Evolutionary conservation across 2,113 vertebrate genomes (phyloP), one percentile per base, ranked within the genome.

Genomic region (Bujurquina vittata): DNA sequence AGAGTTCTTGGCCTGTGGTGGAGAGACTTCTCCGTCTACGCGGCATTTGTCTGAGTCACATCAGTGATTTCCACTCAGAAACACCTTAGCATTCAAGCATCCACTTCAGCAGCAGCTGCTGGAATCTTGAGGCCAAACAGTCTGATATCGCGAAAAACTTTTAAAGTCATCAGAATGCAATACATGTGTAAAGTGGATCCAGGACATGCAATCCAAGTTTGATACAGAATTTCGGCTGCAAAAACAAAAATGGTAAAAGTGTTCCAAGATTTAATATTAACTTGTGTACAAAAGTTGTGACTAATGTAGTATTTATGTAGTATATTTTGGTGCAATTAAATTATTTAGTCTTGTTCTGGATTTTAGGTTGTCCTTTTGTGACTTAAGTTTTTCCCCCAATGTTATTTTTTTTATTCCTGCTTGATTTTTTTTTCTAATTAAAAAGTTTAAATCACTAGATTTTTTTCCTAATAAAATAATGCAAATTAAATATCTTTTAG

Each of bases 1-100:
- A 94, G 95, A 95, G 93, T 93, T 95, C 12, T 58, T 35, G 1
- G 29, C 63, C 94, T 93, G 91, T 89, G 91, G 26, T 11, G 14
- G 65, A 29, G 63, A 76, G 12, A 63, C 67, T 33, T 67, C 65
- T 40, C 17, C 57, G 43, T 95, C 94, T 92, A 95, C 94, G 91
- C 95, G 95, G 62, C 93, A 96, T 96, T 97, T 96, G 90, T 91
- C 94, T 88, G 95, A 94, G 95, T 93, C 37, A 95, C 94, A 75
- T 77, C 67, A 77, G 58, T 92, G 93, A 93, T 95, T 92, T 94
- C 83, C 78, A 63, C 72, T 67, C 55, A 84, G 69, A 35, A 61
- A 58, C n/a, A 46, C 52, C 62, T 79, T 22, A 54, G 26, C 43
- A 56, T 82, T 84, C 67, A 40, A 86, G 40, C 54, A 67, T 56